A percentile compares a stretch with the other conserved stretches of the same genome.
Evolutionary conservation across 2,797 vertebrate species (phyloP).

Genomic region (Acipenser oxyrinchus): DNA sequence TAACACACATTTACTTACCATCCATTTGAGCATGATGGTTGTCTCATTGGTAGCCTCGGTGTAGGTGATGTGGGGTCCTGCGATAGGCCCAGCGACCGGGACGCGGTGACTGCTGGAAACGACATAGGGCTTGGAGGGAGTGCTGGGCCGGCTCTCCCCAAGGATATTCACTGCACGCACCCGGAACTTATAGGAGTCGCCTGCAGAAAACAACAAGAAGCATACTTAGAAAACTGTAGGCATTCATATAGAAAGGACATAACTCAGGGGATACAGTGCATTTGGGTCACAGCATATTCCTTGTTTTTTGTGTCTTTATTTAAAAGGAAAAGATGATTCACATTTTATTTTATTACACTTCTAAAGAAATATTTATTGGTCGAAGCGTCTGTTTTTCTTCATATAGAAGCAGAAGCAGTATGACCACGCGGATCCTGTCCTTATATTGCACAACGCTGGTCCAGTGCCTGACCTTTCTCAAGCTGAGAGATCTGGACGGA

Average conservation of each 20-base stretch:
- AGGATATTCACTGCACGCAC: constrained; percentile 90
- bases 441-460: too few relatives aligned
- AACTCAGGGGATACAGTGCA: too few relatives aligned
- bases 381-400: not conserved
- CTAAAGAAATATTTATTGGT: too few relatives aligned
- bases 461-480: constrained; percentile 76
- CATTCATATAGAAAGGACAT: too few relatives aligned
- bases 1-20: constrained; percentile 54
- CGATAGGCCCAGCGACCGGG: constrained; percentile 75
- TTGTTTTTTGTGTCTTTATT: too few relatives aligned
- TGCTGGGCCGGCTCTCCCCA: constrained; percentile 86
- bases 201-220: constrained; percentile 41
- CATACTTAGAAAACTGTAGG: not conserved
- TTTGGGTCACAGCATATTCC: too few relatives aligned
- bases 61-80: constrained; percentile 95
- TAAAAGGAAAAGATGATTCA: too few relatives aligned
- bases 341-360: too few relatives aligned
- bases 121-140: constrained; percentile 80
- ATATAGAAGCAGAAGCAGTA: not conserved
- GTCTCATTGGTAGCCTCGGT: constrained; percentile 94
- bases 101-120: constrained; percentile 78
- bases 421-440: too few relatives aligned
- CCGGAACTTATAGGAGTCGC: constrained; percentile 91
- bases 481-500: constrained; percentile 88
- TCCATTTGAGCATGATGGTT: constrained; percentile 96